A percentile compares a stretch with the other conserved stretches of the same genome.
phyloP scores from a whole-genome alignment of 2,888 invertebrate species.

The Morpho achilles region DNA sequence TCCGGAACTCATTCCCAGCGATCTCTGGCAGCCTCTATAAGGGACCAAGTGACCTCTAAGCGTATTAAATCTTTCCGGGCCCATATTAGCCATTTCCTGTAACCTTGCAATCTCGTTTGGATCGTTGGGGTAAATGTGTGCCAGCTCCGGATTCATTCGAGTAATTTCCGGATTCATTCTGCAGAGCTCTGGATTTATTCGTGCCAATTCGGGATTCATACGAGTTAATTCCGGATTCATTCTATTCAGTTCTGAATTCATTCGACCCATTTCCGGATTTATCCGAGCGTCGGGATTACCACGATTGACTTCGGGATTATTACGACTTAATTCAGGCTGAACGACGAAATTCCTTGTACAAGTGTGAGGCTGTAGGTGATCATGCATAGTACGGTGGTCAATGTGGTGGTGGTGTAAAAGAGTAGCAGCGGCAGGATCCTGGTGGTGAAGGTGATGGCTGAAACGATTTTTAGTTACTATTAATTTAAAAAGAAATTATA shows the following conservation, averaged over 20 bases:
- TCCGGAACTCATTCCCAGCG: constrained; percentile 56
- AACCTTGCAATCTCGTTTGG: constrained; percentile 41
- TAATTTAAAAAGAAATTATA: background rate
- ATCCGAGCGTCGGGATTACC: constrained; percentile 38
- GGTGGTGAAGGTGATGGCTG: constrained; percentile 66
- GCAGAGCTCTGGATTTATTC: constrained; percentile 38
- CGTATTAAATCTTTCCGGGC: constrained; percentile 56
- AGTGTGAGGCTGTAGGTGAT: constrained; percentile 51
- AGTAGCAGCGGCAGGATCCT: constrained; percentile 68
- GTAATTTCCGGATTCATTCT: constrained; percentile 38
- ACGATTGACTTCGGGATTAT: constrained; percentile 36
- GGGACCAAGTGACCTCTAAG: constrained; percentile 67
- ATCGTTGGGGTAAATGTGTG: constrained; percentile 40
- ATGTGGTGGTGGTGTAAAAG: constrained; percentile 67
- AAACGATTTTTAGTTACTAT: constrained; percentile 16
- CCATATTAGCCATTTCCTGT: constrained; percentile 51
- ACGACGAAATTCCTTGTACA: constrained; percentile 46
- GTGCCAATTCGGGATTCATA: constrained; percentile 40
- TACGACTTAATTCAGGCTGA: constrained; percentile 30
- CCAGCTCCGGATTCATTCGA: constrained; percentile 3
- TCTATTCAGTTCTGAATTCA: constrained; percentile 38
- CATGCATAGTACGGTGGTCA: constrained; percentile 46
- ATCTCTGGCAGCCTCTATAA: constrained; percentile 54
- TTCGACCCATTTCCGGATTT: constrained; percentile 34
- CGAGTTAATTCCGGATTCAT: constrained; percentile 38